Base-by-base conservation (phyloP, 1,140 invertebrate genomes). In the Halyomorpha halys region DNA sequence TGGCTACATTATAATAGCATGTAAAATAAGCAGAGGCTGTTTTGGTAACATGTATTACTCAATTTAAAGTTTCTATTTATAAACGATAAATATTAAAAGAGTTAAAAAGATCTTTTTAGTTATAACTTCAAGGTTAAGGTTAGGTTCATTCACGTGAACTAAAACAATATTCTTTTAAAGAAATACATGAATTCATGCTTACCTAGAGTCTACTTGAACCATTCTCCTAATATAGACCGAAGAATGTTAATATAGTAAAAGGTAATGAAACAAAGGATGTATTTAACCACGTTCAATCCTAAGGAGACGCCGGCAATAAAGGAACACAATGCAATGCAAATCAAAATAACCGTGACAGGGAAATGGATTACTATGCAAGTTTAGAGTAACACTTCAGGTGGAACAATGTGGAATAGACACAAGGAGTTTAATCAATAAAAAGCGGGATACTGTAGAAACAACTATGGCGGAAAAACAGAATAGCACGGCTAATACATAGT, bases 71-170 rank as follows among this genome's bases (percentile, higher is more conserved):
- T 30, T 3, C 27, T 30, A 30, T 30, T 30, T 11, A 13, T 11
- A 39, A 39, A 39, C 5, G 13, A 39, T 11, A 39, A 9, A 39
- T 9, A 13, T 39, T 39, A 11, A 2, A 13, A 39, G 34, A 39
- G 11, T 39, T 39, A 39, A 39, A 3, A 39, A 6, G 34, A 13
- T 11, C 13, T 39, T 39, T 13, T 13, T 49, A 49, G 47, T 49
- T 49, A 11, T 49, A 13, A 18, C 19, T 49, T 56, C 53, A 56
- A 56, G 53, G 53, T 56, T 56, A 56, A 56, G 53, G 53, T 56
- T 56, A 56, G 53, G 23, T 23, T 56, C 14, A 4, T 25, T 56
- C 53, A 23, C 53, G 23, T 25, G 53, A 23, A 25, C 6, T 3
- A 23, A 16, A 23, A 23, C 27, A 25, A 56, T 27, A 25, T 11